Percentiles rank a stretch among this genome's conserved stretches.
phyloP scores from a whole-genome alignment of 1,140 invertebrate genomes.

The Aphelenchoides avenae region DNA sequence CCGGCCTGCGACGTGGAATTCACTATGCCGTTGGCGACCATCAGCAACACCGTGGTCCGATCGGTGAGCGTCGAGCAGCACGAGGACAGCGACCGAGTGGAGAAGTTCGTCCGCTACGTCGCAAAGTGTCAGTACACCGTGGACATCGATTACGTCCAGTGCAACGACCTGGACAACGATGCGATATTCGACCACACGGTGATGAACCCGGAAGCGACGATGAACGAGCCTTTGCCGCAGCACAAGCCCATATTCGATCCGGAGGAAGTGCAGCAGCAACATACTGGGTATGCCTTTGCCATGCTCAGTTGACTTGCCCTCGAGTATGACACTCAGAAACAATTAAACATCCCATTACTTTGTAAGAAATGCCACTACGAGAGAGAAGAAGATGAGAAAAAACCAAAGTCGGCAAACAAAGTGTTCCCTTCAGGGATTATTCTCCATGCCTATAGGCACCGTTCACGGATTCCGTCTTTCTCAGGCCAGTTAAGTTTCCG shows the following conservation, averaged over 20 bases:
- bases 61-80: conserved; percentile 78
- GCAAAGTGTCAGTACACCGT: conserved; percentile 86
- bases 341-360: conserved; percentile 4
- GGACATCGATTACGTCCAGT: conserved; percentile 58
- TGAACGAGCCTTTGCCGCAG: conserved; percentile 18
- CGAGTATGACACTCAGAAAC: not conserved
- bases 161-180: conserved; percentile 51
- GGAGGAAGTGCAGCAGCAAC: conserved; percentile 31
- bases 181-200: not conserved
- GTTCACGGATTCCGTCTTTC: not conserved
- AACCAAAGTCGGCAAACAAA: not conserved
- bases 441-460: conserved; percentile 18
- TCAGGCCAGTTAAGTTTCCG: not conserved
- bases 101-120: conserved; percentile 94
- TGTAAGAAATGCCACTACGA: not conserved
- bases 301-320: not conserved
- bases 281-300: conserved; percentile 46
- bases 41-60: conserved; percentile 89
- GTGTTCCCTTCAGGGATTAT: not conserved
- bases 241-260: conserved; percentile 54
- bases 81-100: conserved; percentile 84
- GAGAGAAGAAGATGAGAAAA: not conserved
- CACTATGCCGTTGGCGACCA: conserved; percentile 95
- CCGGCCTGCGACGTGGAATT: conserved; percentile 87
- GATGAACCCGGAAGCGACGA: no score